A percentile compares a stretch with the other conserved stretches of the same genome.
Conservation (phyloP, 2,797 vertebrate species). For the Channa striata region DNA sequence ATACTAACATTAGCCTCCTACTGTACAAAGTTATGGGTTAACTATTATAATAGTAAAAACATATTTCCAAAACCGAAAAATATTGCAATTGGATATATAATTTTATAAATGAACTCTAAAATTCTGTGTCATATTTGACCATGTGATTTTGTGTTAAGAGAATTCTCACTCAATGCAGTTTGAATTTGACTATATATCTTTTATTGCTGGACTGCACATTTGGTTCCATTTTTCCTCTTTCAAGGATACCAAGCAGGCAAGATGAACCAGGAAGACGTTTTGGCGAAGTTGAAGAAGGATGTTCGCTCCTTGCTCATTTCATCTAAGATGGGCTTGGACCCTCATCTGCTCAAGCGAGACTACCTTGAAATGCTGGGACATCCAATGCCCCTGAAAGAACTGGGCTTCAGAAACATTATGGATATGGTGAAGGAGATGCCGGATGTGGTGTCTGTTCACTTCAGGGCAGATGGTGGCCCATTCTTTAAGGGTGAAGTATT, state of each 20-base stretch:
- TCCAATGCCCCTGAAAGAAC: slow-evolving; percentile 83
- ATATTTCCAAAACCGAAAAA: no score
- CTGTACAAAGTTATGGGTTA: no score
- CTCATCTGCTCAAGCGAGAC: slow-evolving; percentile 84
- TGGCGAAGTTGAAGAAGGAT: slow-evolving; percentile 88
- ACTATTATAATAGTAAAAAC: no score
- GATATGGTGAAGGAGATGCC: slow-evolving; percentile 91
- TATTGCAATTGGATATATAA: background rate
- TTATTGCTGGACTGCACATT: background rate
- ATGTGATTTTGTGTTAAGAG: background rate
- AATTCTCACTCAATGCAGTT: no score
- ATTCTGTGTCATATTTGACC: background rate
- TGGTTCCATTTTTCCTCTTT: background rate
- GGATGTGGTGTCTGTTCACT: slow-evolving; percentile 84
- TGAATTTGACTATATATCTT: background rate
- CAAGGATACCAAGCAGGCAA: slow-evolving; percentile 55
- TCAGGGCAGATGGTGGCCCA: slow-evolving; percentile 66
- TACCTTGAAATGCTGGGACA: slow-evolving; percentile 87
- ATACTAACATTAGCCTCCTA: no score
- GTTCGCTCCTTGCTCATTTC: slow-evolving; percentile 90
- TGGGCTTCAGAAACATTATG: slow-evolving; percentile 88
- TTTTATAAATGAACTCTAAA: background rate
- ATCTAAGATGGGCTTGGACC: slow-evolving; percentile 85
- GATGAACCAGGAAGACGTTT: slow-evolving; percentile 80
- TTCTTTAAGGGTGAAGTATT: slow-evolving; percentile 84